phyloP scores from a whole-genome alignment of 2,888 invertebrate genomes.

The Acronicta psi region DNA sequence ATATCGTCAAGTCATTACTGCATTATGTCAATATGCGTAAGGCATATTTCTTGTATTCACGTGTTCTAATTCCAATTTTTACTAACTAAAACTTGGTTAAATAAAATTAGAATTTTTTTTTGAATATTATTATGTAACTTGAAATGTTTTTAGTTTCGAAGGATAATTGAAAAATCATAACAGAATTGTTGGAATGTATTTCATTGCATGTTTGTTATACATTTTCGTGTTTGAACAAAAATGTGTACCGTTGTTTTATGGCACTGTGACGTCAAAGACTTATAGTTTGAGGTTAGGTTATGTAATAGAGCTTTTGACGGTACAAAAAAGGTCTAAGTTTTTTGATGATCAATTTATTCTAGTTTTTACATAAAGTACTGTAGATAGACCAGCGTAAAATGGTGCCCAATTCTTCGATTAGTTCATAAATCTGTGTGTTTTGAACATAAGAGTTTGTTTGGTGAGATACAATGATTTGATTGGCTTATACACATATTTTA shows the following conservation, averaged over 20 bases:
- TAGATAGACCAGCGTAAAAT: constrained; percentile 24
- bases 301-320: constrained; percentile 74
- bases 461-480: constrained; percentile 19
- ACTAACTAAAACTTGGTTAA: constrained; percentile 16
- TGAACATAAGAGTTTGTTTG: constrained; percentile 7
- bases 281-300: constrained; percentile 80
- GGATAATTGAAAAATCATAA: constrained; percentile 25
- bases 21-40: constrained; percentile 77
- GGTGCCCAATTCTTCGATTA: constrained; percentile 22
- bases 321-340: constrained; percentile 55
- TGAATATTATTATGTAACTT: constrained; percentile 36
- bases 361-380: constrained; percentile 14
- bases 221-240: constrained; percentile 49
- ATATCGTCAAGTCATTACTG: constrained; percentile 70
- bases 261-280: constrained; percentile 67
- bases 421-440: constrained; percentile 22
- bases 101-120: constrained; percentile 10
- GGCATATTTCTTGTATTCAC: constrained; percentile 36
- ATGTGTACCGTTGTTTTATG: constrained; percentile 47
- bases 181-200: constrained; percentile 28
- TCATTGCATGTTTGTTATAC: constrained; percentile 49
- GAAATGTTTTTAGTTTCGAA: constrained; percentile 19
- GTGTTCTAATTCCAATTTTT: constrained; percentile 29
- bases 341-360: constrained; percentile 41
- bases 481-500: constrained; percentile 7